Base-by-base conservation (phyloP, 2,113 vertebrate species). In the Phaethornis superciliosus region DNA sequence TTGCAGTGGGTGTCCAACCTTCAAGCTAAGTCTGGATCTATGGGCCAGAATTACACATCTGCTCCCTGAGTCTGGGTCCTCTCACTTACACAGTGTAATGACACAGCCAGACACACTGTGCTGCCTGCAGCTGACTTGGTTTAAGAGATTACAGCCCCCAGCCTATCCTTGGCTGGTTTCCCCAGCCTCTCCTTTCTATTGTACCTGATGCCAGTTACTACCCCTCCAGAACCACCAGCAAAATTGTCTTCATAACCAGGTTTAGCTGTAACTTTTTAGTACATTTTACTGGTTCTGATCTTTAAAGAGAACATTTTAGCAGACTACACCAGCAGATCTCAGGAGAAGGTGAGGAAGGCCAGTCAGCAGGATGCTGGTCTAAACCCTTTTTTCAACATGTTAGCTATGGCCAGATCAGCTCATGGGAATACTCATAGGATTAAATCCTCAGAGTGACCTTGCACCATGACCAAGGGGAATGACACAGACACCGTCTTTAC, bases 101-200 rank as follows among this genome's bases (percentile, higher is more conserved):
- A 19, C 67, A 76, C 3, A 30, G 65, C 65, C 62, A 87, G 78
- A 69, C 62, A 52, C 0, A 1, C 54, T 65, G 32, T 58, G 42
- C 63, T 80, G 88, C 67, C 52, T 51, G 59, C 87, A 90, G 82
- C 65, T 90, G 87, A 51, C 28, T 58, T 77, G 71, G 33, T 0
- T 93, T 80, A 82, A 88, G 87, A 69, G 70, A 88, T 91, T 79
- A 94, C 9, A 60, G 44, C 6, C 54, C 55, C 33, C 52, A 76
- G 27, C 27, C 60, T 30, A 23, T n/a, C 33, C 22, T 47, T 3
- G 3, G 9, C 23, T 7, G 0, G 35, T 62, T n/a, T 17, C 7
- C 6, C 19, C 32, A 33, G 24, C 40, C 56, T 75, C 44, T 51
- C 26, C 16, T 24, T 86, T 33, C 24, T 15, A 12, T 52, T 32